Conservation (phyloP, 2,113 vertebrate genomes). For the Eulemur macaco region DNA sequence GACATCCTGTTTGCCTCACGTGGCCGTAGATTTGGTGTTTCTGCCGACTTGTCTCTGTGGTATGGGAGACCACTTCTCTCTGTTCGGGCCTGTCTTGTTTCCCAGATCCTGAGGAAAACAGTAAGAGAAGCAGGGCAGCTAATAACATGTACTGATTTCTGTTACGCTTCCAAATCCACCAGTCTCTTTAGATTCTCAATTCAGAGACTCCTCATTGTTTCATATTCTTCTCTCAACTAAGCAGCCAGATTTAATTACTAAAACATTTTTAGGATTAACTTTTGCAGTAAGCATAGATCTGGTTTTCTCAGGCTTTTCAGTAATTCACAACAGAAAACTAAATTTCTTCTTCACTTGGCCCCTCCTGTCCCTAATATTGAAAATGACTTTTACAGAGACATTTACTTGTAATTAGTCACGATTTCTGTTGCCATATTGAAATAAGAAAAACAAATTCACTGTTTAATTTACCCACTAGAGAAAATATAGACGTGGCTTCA, state of each 20-base stretch:
- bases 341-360: constrained; percentile 33
- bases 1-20: not conserved
- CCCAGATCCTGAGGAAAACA: not conserved
- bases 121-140: not conserved
- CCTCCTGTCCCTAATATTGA: not conserved
- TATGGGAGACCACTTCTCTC: not conserved
- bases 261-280: constrained; percentile 48
- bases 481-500: constrained; percentile 29
- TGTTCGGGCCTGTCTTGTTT: not conserved
- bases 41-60: not conserved
- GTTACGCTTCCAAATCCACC: not conserved
- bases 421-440: constrained; percentile 35
- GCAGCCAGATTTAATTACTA: not conserved
- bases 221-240: not conserved
- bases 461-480: not conserved
- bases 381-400: constrained; percentile 2
- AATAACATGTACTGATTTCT: not conserved
- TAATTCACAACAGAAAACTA: constrained; percentile 10
- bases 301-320: constrained; percentile 42
- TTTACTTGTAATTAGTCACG: not conserved
- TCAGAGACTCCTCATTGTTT: constrained; percentile 1
- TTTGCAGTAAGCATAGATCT: not conserved
- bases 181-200: constrained; percentile 9
- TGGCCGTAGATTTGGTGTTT: not conserved
- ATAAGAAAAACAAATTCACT: constrained; percentile 39